A percentile compares a stretch with the other conserved stretches of the same genome.
phyloP scores from a whole-genome alignment of 2,113 vertebrate species.

The Microcebus jonahi region DNA sequence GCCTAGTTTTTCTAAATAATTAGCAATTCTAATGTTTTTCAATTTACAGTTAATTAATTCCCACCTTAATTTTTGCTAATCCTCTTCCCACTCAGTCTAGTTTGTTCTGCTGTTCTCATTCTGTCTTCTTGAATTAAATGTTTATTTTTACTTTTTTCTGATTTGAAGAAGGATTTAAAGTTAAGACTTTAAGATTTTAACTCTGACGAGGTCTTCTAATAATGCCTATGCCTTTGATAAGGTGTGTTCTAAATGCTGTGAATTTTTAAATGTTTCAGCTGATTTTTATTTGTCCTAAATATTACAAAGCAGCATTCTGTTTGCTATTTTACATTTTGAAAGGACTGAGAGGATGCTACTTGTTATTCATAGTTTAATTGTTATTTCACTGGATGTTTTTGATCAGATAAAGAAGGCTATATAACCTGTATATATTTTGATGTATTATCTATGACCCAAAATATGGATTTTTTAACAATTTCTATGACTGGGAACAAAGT shows the following conservation, averaged over 20 bases:
- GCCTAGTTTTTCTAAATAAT: not conserved
- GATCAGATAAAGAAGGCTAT: not conserved
- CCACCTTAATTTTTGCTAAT: not conserved
- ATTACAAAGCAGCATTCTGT: not conserved
- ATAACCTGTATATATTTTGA: not conserved
- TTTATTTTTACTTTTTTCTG: not conserved
- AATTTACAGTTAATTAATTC: not conserved
- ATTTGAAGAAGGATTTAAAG: not conserved
- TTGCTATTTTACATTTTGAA: not conserved
- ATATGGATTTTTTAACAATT: not conserved
- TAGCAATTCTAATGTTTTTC: not conserved
- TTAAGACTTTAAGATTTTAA: not conserved
- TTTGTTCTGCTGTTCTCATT: not conserved
- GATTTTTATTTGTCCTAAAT: not conserved
- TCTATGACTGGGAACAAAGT: not conserved
- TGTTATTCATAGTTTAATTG: not conserved
- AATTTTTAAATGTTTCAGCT: not conserved
- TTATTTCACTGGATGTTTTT: slow-evolving; percentile 25
- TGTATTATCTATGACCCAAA: not conserved
- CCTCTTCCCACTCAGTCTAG: not conserved
- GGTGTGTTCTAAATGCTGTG: not conserved
- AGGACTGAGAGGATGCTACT: not conserved
- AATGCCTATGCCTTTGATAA: not conserved
- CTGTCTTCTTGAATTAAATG: not conserved
- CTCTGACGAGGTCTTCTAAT: not conserved